Conservation (phyloP, 2,113 vertebrate genomes). For the Peucedramus taeniatus region DNA sequence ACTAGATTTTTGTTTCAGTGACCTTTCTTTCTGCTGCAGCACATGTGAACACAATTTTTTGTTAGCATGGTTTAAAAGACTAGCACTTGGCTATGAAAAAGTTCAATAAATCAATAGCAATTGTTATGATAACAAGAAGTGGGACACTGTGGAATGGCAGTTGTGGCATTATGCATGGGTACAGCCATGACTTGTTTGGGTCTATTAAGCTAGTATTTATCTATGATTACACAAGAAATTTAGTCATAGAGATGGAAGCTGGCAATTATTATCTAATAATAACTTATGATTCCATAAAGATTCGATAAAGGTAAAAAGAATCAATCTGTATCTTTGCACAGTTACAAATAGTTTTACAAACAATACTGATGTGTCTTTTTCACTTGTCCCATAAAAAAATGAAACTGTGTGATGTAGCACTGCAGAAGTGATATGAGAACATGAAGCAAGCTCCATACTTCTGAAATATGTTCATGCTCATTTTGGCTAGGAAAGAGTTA, state of each 20-base stretch:
- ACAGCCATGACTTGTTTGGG: conserved; percentile 81
- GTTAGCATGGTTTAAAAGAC: conserved; percentile 57
- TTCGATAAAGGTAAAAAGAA: conserved; percentile 29
- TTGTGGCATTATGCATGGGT: conserved; percentile 55
- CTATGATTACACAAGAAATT: conserved; percentile 68
- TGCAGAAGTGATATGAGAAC: neutral
- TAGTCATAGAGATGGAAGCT: conserved; percentile 77
- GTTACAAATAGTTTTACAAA: neutral
- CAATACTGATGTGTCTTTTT: neutral
- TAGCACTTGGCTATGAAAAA: conserved; percentile 78
- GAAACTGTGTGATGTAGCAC: neutral
- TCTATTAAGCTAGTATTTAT: conserved; percentile 77
- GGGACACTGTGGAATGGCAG: conserved; percentile 69
- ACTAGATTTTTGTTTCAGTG: neutral
- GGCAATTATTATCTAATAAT: conserved; percentile 80
- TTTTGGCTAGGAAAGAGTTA: neutral
- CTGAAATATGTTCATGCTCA: neutral
- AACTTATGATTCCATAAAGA: conserved; percentile 73
- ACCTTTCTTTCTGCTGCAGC: conserved; percentile 1
- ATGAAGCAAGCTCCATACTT: neutral
- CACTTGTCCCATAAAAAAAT: neutral
- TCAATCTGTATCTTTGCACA: conserved; percentile 7
- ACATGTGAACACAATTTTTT: conserved; percentile 19
- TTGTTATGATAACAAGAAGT: conserved; percentile 80
- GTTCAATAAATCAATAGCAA: conserved; percentile 88